Percentiles rank a stretch among this genome's conserved stretches.
Conservation (phyloP, 1,140 invertebrate genomes). For the Bombyx mandarina region DNA sequence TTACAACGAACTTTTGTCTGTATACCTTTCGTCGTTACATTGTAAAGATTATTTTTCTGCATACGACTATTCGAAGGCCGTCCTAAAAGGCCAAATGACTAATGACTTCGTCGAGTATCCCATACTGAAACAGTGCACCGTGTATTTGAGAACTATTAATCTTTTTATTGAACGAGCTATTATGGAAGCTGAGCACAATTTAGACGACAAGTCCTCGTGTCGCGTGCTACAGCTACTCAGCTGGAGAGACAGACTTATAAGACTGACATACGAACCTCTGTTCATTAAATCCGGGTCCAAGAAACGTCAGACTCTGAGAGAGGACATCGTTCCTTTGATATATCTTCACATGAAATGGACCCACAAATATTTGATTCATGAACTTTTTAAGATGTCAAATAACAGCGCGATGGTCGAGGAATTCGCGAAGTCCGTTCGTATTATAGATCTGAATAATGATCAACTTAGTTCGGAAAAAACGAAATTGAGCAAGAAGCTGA, state of each 20-base stretch:
- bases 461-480: constrained; percentile 26
- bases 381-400: constrained; percentile 32
- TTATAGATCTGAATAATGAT: constrained; percentile 21
- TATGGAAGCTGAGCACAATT: constrained; percentile 17
- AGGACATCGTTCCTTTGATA: constrained; percentile 58
- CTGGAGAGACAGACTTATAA: constrained; percentile 66
- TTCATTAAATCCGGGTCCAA: constrained; percentile 41
- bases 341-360: constrained; percentile 72
- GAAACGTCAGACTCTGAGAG: constrained; percentile 42
- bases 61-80: constrained; percentile 52
- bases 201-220: constrained; percentile 33
- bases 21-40: constrained; percentile 6
- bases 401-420: constrained; percentile 18
- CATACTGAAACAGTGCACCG: constrained; percentile 60
- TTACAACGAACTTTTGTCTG: constrained; percentile 39
- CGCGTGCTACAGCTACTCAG: constrained; percentile 48
- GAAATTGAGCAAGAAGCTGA: constrained; percentile 49
- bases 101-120: constrained; percentile 68
- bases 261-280: constrained; percentile 34
- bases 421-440: constrained; percentile 23
- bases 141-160: constrained; percentile 51
- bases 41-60: constrained; percentile 33
- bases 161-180: constrained; percentile 42
- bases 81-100: constrained; percentile 39
- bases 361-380: constrained; percentile 62